Percentiles rank a stretch among this genome's conserved stretches.
Conservation (phyloP, 1,140 invertebrate genomes). For the Chironomus tepperi region DNA sequence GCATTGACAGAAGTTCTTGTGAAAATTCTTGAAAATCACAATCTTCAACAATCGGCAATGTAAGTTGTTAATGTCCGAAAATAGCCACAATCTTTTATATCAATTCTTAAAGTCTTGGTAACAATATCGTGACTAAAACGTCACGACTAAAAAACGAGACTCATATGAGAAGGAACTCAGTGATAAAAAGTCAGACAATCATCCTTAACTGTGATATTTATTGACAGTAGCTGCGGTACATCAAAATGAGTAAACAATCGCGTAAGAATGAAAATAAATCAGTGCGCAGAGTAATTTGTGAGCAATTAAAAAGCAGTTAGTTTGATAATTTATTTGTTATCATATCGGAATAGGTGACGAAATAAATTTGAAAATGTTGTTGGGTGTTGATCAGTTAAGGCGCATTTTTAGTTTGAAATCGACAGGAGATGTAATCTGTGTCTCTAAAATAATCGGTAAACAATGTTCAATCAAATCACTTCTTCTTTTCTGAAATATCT, state of each 20-base stretch:
- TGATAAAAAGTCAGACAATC: background rate
- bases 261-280: background rate
- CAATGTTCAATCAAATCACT: too few relatives aligned
- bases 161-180: too few relatives aligned
- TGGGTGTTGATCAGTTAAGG: too few relatives aligned
- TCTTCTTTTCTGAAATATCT: too few relatives aligned
- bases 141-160: too few relatives aligned
- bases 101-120: background rate
- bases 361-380: too few relatives aligned
- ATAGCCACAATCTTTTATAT: too few relatives aligned
- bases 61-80: background rate
- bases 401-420: too few relatives aligned
- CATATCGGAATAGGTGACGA: too few relatives aligned
- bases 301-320: background rate
- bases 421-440: too few relatives aligned
- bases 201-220: background rate
- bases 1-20: background rate
- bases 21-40: background rate
- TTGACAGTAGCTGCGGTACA: background rate
- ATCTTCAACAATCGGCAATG: background rate
- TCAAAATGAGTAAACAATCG: background rate
- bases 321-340: too few relatives aligned
- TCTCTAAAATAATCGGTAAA: too few relatives aligned
- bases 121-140: background rate
- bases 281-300: background rate